These are phyloP conservation scores for Mormyrus lacerda DNA, from an alignment of 2,113 vertebrate species.

Conservation along the genomic window DNA sequence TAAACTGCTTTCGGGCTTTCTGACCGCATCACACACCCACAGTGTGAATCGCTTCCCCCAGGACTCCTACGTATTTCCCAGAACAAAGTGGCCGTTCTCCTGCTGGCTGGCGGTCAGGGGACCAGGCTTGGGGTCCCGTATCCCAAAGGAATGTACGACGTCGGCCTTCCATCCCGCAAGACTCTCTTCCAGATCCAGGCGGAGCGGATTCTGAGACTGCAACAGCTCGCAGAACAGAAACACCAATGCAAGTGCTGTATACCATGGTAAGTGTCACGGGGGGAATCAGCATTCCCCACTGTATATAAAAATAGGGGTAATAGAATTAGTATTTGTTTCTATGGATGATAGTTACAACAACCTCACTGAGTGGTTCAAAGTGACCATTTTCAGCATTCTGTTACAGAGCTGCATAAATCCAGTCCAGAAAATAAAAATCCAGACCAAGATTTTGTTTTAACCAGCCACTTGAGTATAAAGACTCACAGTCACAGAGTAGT, in stretches of 20 bases:
- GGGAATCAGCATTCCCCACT: not conserved
- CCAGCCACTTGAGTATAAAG: not conserved
- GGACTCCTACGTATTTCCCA: slow-evolving; percentile 73
- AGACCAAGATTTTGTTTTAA: not conserved
- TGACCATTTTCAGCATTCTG: not conserved
- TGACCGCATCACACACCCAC: not conserved
- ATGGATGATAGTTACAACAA: not conserved
- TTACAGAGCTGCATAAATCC: not conserved
- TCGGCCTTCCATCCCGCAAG: slow-evolving; percentile 87
- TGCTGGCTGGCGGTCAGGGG: slow-evolving; percentile 90
- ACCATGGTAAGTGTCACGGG: slow-evolving; percentile 71
- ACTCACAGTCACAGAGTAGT: not conserved
- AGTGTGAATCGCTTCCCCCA: slow-evolving; percentile 33
- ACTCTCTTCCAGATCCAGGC: slow-evolving; percentile 97
- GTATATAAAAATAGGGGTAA: not conserved
- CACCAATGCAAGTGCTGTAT: slow-evolving; percentile 68
- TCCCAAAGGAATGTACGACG: slow-evolving; percentile 95
- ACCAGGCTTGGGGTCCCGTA: slow-evolving; percentile 85
- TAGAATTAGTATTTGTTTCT: not conserved
- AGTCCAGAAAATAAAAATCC: not conserved
- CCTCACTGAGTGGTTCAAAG: too few species aligned
- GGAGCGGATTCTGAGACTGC: slow-evolving; percentile 81
- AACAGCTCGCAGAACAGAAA: slow-evolving; percentile 72
- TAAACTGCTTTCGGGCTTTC: not conserved
- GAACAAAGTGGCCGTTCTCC: slow-evolving; percentile 78